phyloP scores from a whole-genome alignment of 1,140 invertebrate genomes.

The Ips typographus region DNA sequence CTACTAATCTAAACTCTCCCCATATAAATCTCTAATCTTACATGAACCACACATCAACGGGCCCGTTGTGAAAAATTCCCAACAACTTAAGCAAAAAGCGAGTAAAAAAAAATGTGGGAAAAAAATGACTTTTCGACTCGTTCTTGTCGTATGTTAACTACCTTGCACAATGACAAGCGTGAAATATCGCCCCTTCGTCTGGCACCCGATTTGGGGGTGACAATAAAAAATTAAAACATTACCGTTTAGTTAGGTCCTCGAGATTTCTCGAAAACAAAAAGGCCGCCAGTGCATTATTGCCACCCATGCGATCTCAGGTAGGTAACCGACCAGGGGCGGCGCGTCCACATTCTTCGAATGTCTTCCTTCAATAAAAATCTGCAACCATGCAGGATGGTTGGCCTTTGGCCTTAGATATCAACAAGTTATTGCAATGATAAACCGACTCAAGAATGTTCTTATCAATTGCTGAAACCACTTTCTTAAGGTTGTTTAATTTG shows the following conservation, averaged over 20 bases:
- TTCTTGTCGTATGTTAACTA: slow-evolving; percentile 13
- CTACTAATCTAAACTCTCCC: too few species aligned
- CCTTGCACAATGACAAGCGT: slow-evolving; percentile 20
- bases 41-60: too few species aligned
- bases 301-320: slow-evolving; percentile 30
- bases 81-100: too few species aligned
- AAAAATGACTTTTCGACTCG: slow-evolving; percentile 2
- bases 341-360: background rate
- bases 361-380: background rate
- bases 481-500: too few species aligned
- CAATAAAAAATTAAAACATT: slow-evolving; percentile 39
- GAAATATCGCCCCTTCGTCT: slow-evolving; percentile 28
- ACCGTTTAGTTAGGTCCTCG: slow-evolving; percentile 29
- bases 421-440: too few species aligned
- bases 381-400: too few species aligned
- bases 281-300: slow-evolving; percentile 19
- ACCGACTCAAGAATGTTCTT: too few species aligned
- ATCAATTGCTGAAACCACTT: too few species aligned
- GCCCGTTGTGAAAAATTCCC: too few species aligned
- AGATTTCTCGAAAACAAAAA: slow-evolving; percentile 23
- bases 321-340: background rate
- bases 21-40: too few species aligned
- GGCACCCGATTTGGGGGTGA: slow-evolving; percentile 28
- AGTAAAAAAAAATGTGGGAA: background rate
- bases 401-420: too few species aligned